Evolutionary conservation across 2,888 invertebrate genomes (phyloP), one percentile per base, ranked within the genome.

Genomic region (Halictus quadricinctus): DNA sequence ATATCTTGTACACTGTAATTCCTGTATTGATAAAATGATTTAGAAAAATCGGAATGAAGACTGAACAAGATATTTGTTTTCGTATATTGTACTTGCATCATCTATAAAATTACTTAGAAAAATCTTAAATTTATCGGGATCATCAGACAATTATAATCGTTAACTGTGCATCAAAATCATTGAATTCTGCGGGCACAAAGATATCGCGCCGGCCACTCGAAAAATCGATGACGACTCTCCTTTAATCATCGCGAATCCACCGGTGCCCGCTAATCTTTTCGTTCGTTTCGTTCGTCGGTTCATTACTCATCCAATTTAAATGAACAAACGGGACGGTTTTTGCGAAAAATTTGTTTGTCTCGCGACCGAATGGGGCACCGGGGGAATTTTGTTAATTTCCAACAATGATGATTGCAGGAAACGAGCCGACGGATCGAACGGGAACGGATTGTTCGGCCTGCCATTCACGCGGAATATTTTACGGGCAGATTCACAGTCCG

Each of bases 401-500:
- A 85, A 73, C 86, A 81, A 87, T 84, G 81, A 88, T 87, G 84
- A 84, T 90, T 90, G 83, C 87, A 91, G 91, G 89, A 79, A 90
- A 83, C 84, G 92, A 91, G 64, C 84, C 87, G 83, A 74, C 89
- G 83, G 93, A 93, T 81, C 91, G 93, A 80, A 81, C 91, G 79
- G 89, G 90, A 60, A 88, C 92, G 70, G 93, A 94, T 84, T 94
- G 93, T 85, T 92, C 93, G 60, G 93, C 93, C 75, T 94, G 94
- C 86, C 92, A 92, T 87, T 93, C 93, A 46, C 91, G 93, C 83
- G 92, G 91, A 79, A 91, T 93, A 83, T 94, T 93, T 88, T 93
- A 93, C 86, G 90, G 92, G 54, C 93, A 91, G 86, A 91, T 93
- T 85, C 92, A 93, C 89, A 93, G 92, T 91, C 93, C 94, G 83